Evolutionary conservation across 2,888 invertebrate species (phyloP).

Genomic region (Mythimna vitellina): DNA sequence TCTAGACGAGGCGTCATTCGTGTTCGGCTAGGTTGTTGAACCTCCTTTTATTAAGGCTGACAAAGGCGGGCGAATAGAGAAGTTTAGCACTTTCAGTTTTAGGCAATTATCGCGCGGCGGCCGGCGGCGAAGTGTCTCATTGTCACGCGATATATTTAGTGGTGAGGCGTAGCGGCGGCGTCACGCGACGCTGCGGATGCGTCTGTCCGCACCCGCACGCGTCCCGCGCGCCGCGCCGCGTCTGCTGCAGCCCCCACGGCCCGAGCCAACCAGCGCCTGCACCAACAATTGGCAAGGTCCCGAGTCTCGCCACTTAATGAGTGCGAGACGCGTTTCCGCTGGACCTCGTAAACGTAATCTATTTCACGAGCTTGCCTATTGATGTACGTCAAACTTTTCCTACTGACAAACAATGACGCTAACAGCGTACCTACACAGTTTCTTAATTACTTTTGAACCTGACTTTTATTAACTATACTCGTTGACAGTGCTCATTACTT

Average conservation of each 20-base stretch:
- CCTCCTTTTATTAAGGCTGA: slow-evolving; percentile 82
- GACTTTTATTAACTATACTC: slow-evolving; percentile 17
- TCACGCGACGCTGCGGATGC: slow-evolving; percentile 78
- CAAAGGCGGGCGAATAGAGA: slow-evolving; percentile 70
- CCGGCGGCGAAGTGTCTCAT: slow-evolving; percentile 82
- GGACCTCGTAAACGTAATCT: slow-evolving; percentile 60
- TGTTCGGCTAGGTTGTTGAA: slow-evolving; percentile 86
- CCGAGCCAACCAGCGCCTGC: slow-evolving; percentile 63
- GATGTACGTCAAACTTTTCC: slow-evolving; percentile 48
- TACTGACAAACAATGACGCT: slow-evolving; percentile 28
- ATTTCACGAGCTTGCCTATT: slow-evolving; percentile 52
- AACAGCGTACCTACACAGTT: slow-evolving; percentile 26
- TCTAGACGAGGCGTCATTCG: slow-evolving; percentile 85
- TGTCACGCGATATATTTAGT: slow-evolving; percentile 83
- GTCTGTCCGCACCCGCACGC: slow-evolving; percentile 75
- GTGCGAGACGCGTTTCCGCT: slow-evolving; percentile 68
- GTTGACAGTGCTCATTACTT: slow-evolving; percentile 11
- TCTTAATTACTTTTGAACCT: slow-evolving; percentile 26
- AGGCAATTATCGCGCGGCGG: slow-evolving; percentile 69
- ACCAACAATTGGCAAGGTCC: slow-evolving; percentile 69
- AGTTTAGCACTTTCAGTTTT: slow-evolving; percentile 76
- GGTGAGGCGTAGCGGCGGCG: slow-evolving; percentile 68
- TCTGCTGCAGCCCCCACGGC: slow-evolving; percentile 51
- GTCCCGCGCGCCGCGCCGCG: slow-evolving; percentile 46
- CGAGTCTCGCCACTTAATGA: slow-evolving; percentile 60